Percentiles rank a stretch among this genome's conserved stretches.
Conservation (phyloP, 2,797 vertebrate species). For the Prunella strophiata region DNA sequence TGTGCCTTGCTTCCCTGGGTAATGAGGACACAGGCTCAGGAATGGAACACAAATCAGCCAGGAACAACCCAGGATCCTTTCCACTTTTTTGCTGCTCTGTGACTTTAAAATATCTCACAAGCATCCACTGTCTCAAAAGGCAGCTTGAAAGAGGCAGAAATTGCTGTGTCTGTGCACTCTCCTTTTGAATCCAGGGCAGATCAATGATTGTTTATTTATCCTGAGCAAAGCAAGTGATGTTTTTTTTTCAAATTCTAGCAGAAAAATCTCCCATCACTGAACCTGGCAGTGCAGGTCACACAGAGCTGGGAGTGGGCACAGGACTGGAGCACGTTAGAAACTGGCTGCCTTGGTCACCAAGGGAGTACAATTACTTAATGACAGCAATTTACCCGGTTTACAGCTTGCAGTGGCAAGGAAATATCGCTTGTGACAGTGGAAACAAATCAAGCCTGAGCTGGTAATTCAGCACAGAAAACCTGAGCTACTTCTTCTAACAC, state of each 20-base stretch:
- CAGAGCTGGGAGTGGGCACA: background rate
- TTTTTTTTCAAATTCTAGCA: background rate
- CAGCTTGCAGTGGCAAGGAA: slow-evolving; percentile 27
- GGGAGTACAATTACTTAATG: slow-evolving; percentile 45
- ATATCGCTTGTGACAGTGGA: background rate
- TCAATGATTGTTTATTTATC: background rate
- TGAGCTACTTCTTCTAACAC: background rate
- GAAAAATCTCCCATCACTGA: background rate
- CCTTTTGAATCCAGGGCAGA: background rate
- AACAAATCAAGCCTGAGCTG: slow-evolving; percentile 22
- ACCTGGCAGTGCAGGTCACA: background rate
- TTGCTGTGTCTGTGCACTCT: background rate
- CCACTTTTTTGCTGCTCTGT: slow-evolving; percentile 34
- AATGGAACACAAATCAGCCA: slow-evolving; percentile 19
- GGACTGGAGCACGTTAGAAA: background rate
- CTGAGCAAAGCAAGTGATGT: background rate
- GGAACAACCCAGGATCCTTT: slow-evolving; percentile 14
- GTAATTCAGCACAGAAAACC: slow-evolving; percentile 4
- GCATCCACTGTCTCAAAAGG: background rate
- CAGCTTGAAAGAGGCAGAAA: background rate
- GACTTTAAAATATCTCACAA: background rate
- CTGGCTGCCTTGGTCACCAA: background rate
- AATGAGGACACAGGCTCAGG: slow-evolving; percentile 32
- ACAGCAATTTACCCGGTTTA: slow-evolving; percentile 43
- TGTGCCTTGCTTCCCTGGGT: slow-evolving; percentile 50